Conservation (phyloP, 53 echinoderm and acorn worm genomes). For the Echinarachnius parma region DNA sequence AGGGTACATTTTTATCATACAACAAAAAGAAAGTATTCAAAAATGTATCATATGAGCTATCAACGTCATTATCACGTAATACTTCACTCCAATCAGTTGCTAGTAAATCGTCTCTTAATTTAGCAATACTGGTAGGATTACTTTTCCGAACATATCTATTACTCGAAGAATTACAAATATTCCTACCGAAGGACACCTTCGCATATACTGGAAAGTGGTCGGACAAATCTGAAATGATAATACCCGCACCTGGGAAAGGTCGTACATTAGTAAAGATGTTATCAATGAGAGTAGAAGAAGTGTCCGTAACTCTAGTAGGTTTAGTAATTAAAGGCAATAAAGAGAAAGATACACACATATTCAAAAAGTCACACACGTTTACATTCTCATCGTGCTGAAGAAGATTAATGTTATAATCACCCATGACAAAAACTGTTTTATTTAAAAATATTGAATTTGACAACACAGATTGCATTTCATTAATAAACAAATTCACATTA, state of each 20-base stretch:
- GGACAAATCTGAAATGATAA: not conserved
- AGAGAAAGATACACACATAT: not conserved
- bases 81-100: not conserved
- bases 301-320: not conserved
- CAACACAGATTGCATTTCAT: not conserved
- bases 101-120: not conserved
- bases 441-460: not conserved
- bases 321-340: not conserved
- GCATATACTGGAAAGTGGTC: not conserved
- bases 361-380: not conserved
- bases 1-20: not conserved
- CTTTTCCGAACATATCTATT: not conserved
- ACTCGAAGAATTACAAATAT: not conserved
- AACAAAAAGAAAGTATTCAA: not conserved
- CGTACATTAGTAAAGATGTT: not conserved
- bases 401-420: not conserved
- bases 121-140: not conserved
- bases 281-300: not conserved
- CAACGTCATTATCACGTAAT: not conserved
- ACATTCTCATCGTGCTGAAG: not conserved
- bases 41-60: not conserved
- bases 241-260: not conserved
- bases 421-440: not conserved
- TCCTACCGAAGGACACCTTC: not conserved
- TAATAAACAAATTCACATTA: not conserved